Base-by-base conservation (phyloP, 1,140 invertebrate genomes). In the Caerostris extrusa region DNA sequence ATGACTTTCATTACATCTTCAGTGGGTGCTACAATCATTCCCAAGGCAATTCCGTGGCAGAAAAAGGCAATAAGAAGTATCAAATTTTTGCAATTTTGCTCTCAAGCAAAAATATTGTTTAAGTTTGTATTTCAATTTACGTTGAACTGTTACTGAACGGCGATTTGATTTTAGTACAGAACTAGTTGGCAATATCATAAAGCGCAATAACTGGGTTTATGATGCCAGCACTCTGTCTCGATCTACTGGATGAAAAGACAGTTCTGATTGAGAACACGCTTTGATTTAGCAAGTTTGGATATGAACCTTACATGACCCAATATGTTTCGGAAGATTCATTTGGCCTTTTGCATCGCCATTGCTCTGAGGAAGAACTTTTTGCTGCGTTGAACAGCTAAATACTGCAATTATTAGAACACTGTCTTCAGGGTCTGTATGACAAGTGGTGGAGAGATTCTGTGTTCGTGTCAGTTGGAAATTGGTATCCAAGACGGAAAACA, bases 291-390 rank as follows among this genome's bases (percentile, higher is more conserved):
- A 12, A 50, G 3, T 77, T 77, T 53, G 71, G 71, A 50, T 77
- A 53, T 34, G 69, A 53, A 8, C n/a, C 53, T 55, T 90, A 34
- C 7, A 12, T 53, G 3, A 19, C 34, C 17, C 53, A n/a, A 34
- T 50, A 55, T 7, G 17, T 90, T 10, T 90, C 88, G 12, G 34
- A 17, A 3, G 88, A 90, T 6, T 56, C 64, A 7, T 90, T 90
- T 55, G 64, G 69, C n/a, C 50, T 64, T 8, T 71, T 53, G 61
- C 7, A 61, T 90, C n/a, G 88, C n/a, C 1, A 90, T 90, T 5
- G 88, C 88, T 64, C n/a, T 90, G 7, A 3, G 64, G 5, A 90
- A 90, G 67, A 57, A 90, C 3, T 90, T 90, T n/a, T 56, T 90
- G 88, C 19, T 90, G 88, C 53, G 58, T 8, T 8, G 17, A 71